Evolutionary conservation across 2,888 invertebrate genomes (phyloP).

Genomic region (Callyntrura sp.): DNA sequence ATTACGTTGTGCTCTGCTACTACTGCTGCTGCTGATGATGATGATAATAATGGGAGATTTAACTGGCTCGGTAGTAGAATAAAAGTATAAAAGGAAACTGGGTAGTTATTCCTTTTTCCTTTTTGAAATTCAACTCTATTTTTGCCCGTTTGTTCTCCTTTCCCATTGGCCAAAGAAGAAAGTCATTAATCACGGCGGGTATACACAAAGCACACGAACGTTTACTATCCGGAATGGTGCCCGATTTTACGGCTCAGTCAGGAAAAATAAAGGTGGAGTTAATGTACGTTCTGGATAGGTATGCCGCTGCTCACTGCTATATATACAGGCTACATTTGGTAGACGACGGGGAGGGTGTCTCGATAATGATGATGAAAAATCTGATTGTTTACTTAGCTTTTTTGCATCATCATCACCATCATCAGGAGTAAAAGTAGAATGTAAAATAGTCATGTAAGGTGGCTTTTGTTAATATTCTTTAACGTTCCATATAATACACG

Average conservation of each 20-base stretch:
- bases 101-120: neutral
- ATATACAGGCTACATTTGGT: too few relatives aligned
- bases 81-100: neutral
- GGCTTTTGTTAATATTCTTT: slow-evolving; percentile 8
- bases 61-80: too few relatives aligned
- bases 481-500: neutral
- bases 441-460: too few relatives aligned
- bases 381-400: slow-evolving; percentile 22
- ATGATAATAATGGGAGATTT: too few relatives aligned
- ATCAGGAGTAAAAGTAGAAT: too few relatives aligned
- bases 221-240: neutral
- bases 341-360: neutral
- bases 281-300: neutral
- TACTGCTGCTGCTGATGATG: too few relatives aligned
- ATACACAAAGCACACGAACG: neutral
- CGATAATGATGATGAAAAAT: slow-evolving; percentile 30
- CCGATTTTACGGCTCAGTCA: neutral
- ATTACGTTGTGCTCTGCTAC: too few relatives aligned
- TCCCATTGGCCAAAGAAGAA: neutral
- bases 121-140: slow-evolving; percentile 24
- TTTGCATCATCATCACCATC: neutral
- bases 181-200: slow-evolving; percentile 18
- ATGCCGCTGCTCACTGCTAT: too few relatives aligned
- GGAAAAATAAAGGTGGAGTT: neutral
- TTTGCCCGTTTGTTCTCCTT: neutral